These are phyloP conservation scores for Nerophis lumbriciformis DNA, from an alignment of 2,113 vertebrate species.

Conservation along the genomic window DNA sequence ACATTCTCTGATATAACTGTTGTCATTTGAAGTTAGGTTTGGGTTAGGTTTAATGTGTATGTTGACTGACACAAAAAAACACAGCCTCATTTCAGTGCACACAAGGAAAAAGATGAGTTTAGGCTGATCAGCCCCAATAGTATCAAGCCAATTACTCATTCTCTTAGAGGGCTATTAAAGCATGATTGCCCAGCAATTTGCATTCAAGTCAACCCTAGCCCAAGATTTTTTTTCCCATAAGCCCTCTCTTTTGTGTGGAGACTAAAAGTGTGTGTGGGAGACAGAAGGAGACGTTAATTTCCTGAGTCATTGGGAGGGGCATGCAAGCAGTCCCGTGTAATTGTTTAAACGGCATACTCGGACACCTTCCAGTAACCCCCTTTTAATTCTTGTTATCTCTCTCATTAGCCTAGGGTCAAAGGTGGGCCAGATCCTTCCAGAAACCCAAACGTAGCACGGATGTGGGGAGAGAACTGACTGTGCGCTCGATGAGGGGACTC, in stretches of 20 bases:
- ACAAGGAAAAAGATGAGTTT: conserved; percentile 59
- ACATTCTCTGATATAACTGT: not conserved
- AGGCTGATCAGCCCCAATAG: conserved; percentile 67
- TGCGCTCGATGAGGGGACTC: conserved; percentile 33
- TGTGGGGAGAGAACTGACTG: conserved; percentile 36
- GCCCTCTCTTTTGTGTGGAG: conserved; percentile 66
- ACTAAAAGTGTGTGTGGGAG: conserved; percentile 47
- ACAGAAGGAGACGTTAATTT: conserved; percentile 65
- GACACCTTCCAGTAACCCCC: conserved; percentile 68
- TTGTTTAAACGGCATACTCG: conserved; percentile 70
- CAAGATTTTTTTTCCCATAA: conserved; percentile 77
- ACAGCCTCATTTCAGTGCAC: conserved; percentile 40
- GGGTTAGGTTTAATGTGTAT: conserved; percentile 10
- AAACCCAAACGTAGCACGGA: conserved; percentile 62
- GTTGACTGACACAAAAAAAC: conserved; percentile 34
- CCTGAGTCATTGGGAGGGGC: conserved; percentile 70
- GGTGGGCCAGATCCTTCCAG: conserved; percentile 56
- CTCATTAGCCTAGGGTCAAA: conserved; percentile 68
- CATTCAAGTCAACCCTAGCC: conserved; percentile 74
- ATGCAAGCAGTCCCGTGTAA: conserved; percentile 67
- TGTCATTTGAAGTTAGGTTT: conserved; percentile 10
- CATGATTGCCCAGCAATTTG: conserved; percentile 78
- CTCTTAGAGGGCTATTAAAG: conserved; percentile 79
- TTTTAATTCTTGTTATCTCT: conserved; percentile 73
- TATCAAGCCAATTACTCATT: conserved; percentile 77